Percentiles rank a stretch among this genome's conserved stretches.
Conservation (phyloP, 2,888 invertebrate genomes). For the Callyntrura guangdongensis region DNA sequence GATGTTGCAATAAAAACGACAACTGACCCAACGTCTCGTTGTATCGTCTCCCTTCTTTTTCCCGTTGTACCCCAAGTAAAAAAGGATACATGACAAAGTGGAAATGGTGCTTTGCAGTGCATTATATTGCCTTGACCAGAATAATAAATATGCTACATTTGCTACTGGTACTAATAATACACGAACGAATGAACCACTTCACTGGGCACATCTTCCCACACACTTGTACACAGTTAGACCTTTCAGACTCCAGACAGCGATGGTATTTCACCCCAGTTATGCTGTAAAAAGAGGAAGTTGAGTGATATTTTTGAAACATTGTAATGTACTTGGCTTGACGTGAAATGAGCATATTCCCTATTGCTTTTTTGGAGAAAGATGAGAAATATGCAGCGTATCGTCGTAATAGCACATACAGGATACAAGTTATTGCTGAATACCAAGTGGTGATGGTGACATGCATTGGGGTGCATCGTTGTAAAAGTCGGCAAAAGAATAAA, state of each 20-base stretch:
- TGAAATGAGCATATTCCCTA: slow-evolving; percentile 25
- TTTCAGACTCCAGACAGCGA: neutral
- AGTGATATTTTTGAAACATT: slow-evolving; percentile 52
- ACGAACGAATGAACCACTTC: slow-evolving; percentile 34
- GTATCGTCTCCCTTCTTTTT: neutral
- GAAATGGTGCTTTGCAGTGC: neutral
- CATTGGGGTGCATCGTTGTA: neutral
- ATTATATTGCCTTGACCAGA: neutral
- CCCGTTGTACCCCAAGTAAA: neutral
- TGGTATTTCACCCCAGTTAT: slow-evolving; percentile 34
- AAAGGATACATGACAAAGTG: neutral
- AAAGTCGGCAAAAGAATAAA: neutral
- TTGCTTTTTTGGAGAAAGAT: neutral
- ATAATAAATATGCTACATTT: slow-evolving; percentile 54
- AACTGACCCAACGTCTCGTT: slow-evolving; percentile 10
- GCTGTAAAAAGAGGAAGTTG: slow-evolving; percentile 59
- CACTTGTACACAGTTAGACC: neutral
- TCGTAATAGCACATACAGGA: slow-evolving; percentile 41
- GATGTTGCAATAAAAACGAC: neutral
- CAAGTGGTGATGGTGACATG: neutral
- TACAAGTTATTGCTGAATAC: slow-evolving; percentile 57
- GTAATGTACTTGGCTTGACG: slow-evolving; percentile 26
- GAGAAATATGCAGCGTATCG: slow-evolving; percentile 50
- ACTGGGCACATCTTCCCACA: slow-evolving; percentile 4
- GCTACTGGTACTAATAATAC: slow-evolving; percentile 35